Evolutionary conservation across 2,888 invertebrate species (phyloP).

Genomic region (Sinhomidia bicolor): DNA sequence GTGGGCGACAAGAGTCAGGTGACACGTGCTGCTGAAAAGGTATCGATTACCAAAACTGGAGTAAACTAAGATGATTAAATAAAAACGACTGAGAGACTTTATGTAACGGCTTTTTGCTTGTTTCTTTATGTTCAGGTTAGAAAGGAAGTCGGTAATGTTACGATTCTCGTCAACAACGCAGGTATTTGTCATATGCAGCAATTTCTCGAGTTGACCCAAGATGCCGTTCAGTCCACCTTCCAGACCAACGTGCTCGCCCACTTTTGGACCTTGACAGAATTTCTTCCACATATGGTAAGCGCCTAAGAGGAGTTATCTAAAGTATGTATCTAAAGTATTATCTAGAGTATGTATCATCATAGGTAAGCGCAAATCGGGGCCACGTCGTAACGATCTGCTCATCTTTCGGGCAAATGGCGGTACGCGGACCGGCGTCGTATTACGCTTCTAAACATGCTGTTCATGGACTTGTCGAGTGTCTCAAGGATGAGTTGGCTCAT

Average conservation of each 20-base stretch:
- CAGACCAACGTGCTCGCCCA: constrained; percentile 85
- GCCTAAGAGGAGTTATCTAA: too few relatives aligned
- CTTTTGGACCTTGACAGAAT: constrained; percentile 86
- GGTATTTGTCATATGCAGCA: constrained; percentile 92
- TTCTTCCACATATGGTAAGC: constrained; percentile 85
- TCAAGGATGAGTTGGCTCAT: constrained; percentile 64
- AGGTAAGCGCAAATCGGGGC: constrained; percentile 83
- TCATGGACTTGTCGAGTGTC: constrained; percentile 55
- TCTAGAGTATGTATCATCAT: too few relatives aligned
- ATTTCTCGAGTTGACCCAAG: constrained; percentile 84
- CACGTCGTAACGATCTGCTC: constrained; percentile 86
- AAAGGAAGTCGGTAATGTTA: constrained; percentile 84
- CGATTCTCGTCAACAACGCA: constrained; percentile 90
- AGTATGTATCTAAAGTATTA: too few relatives aligned
- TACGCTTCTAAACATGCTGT: constrained; percentile 61
- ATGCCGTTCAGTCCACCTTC: constrained; percentile 84
- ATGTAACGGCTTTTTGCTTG: background rate
- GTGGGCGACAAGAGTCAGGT: constrained; percentile 84
- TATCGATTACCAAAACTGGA: too few relatives aligned
- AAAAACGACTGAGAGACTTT: too few relatives aligned
- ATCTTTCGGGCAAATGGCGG: constrained; percentile 85
- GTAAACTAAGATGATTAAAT: background rate
- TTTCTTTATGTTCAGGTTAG: constrained; percentile 81
- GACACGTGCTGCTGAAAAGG: constrained; percentile 65
- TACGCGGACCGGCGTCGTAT: constrained; percentile 50